Evolutionary conservation across 2,888 invertebrate genomes (phyloP), one percentile per base, ranked within the genome.

Genomic region (Drosophila meridiana): DNA sequence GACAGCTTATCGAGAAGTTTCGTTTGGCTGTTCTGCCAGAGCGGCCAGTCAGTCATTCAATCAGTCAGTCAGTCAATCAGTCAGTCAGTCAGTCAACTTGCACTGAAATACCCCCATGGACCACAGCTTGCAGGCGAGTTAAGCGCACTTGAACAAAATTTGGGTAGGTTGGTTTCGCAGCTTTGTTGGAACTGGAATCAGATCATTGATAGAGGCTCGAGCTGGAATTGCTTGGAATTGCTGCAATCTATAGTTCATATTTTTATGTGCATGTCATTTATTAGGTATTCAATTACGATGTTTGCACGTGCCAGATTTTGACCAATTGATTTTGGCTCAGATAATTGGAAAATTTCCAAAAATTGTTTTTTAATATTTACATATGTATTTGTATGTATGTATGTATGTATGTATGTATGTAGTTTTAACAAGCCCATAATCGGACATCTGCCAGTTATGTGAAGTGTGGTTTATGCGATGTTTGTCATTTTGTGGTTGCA

Each of bases 21-120:
- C 66, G 70, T 87, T 74, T 65, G 68, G 75, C 61, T 67, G 77
- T 85, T 85, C 89, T 84, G 80, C 73, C 84, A 57, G 56, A n/a
- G 47, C 69, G 38, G 38, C 20, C 70, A 52, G 42, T 45, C 62
- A 56, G 59, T 36, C 58, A 47, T 36, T 55, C 73, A 42, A 68
- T 61, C 71, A 42, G 69, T 61, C 71, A 79, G 72, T 75, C 81
- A 60, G 52, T 32, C 32, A 52, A 3, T 52, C 50, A 52, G 20
- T 61, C 69, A 48, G 36, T 26, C 63, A 52, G 43, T 75, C 82
- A 76, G 65, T 71, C 76, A 69, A 68, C 56, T 73, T 63, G 52
- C 67, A 36, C 47, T 63, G 52, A 67, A 72, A 71, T 59, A 70
- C 76, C 76, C 87, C 89, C 73, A 40, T 64, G 45, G 69, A 58